A percentile compares a stretch with the other conserved stretches of the same genome.
phyloP scores from a whole-genome alignment of 2,113 vertebrate genomes.

The Sterrhoptilus dennistouni region DNA sequence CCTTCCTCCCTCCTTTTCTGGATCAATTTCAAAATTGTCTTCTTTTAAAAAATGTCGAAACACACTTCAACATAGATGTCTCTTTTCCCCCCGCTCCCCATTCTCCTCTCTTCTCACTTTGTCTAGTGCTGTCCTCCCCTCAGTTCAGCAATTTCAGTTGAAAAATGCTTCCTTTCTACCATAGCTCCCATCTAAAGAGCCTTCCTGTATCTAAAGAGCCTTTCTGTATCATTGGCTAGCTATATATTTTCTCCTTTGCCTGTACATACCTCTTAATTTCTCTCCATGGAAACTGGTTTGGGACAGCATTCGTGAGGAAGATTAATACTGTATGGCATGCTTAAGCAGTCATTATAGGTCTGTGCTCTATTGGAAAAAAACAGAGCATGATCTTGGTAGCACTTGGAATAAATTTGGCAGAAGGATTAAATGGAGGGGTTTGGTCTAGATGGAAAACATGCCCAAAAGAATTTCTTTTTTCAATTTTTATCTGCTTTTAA shows the following conservation, averaged over 20 bases:
- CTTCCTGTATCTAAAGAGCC: not conserved
- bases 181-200: not conserved
- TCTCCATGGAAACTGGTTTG: constrained; percentile 53
- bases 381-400: not conserved
- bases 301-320: constrained; percentile 19
- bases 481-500: not conserved
- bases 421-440: not conserved
- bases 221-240: constrained; percentile 38
- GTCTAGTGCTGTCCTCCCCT: not conserved
- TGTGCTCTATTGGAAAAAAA: not conserved
- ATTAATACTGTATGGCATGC: constrained; percentile 44
- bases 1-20: not conserved
- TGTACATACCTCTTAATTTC: constrained; percentile 51
- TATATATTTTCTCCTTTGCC: constrained; percentile 46
- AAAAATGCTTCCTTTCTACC: constrained; percentile 22
- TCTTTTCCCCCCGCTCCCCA: accelerated
- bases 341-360: constrained; percentile 21
- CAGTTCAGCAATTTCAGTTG: not conserved
- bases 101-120: not conserved
- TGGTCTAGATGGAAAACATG: not conserved
- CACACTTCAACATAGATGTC: not conserved
- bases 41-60: constrained; percentile 15
- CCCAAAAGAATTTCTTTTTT: not conserved
- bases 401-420: not conserved
- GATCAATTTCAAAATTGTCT: not conserved